Evolutionary conservation across 2,888 invertebrate species (phyloP).

Genomic region (Himalopsyche japonica): DNA sequence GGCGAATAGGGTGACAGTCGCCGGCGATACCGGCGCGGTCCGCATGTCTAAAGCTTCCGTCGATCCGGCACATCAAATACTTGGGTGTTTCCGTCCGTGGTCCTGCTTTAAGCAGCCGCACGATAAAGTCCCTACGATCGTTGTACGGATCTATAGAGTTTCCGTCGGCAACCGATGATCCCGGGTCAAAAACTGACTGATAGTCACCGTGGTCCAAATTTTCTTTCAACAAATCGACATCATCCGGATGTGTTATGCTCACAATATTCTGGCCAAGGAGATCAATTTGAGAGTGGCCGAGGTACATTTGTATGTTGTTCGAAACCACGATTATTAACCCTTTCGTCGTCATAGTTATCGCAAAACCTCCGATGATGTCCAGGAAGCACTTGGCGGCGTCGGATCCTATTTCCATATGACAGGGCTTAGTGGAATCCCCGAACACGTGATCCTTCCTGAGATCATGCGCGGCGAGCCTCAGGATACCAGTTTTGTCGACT

Average conservation of each 20-base stretch:
- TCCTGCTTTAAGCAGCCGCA: constrained; percentile 68
- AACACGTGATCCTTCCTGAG: constrained; percentile 77
- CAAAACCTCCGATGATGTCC: constrained; percentile 75
- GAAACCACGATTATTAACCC: constrained; percentile 87
- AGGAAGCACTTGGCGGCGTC: constrained; percentile 65
- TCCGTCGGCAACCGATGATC: constrained; percentile 61
- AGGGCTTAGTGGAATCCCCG: constrained; percentile 56
- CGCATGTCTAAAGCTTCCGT: constrained; percentile 65
- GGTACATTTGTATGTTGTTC: constrained; percentile 78
- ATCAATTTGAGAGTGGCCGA: constrained; percentile 88
- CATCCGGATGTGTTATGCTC: constrained; percentile 81
- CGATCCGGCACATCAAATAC: constrained; percentile 71
- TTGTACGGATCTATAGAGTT: constrained; percentile 31
- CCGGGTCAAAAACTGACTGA: constrained; percentile 43
- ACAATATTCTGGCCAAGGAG: constrained; percentile 86
- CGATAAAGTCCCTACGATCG: constrained; percentile 62
- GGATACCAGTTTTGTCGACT: constrained; percentile 88
- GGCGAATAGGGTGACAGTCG: constrained; percentile 57
- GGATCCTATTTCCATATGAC: constrained; percentile 57
- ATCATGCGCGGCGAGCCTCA: constrained; percentile 84
- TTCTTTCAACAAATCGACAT: constrained; percentile 73
- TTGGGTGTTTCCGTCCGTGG: constrained; percentile 72
- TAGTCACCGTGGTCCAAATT: constrained; percentile 65
- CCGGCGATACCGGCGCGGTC: constrained; percentile 62
- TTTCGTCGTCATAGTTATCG: constrained; percentile 76